Evolutionary conservation across 2,888 invertebrate genomes (phyloP), one percentile per base, ranked within the genome.

Genomic region (Clunio marinus): DNA sequence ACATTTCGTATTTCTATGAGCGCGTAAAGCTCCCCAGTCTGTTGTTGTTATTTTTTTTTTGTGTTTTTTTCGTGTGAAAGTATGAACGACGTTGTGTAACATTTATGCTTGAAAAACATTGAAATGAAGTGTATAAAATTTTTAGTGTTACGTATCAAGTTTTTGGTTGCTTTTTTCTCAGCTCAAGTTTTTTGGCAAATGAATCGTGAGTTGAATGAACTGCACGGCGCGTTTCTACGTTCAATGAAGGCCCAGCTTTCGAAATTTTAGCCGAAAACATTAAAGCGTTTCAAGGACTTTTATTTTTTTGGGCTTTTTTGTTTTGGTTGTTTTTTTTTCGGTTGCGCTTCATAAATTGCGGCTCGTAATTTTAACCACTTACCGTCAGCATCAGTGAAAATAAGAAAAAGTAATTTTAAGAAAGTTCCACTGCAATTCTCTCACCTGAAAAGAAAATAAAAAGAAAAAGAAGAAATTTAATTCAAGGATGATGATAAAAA

Each of bases 31-130:
- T 22, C n/a, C n/a, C n/a, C 22, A 51, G 41, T n/a, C 10, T 41
- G 41, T n/a, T 32, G 32, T 41, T 41, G 10, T 41, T 41, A 13
- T 41, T 41, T 13, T 13, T 41, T 22, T 51, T n/a, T 51, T 22
- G 22, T 17, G 17, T 51, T 17, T n/a, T 17, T 15, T 22, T 22
- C 24, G 51, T 51, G 51, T 57, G 57, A 57, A 57, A 57, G 57
- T 27, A 51, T 51, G 51, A 57, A 10, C 57, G 57, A 27, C 35
- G 41, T 66, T 66, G 66, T 66, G 66, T 66, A 66, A 66, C 27
- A 27, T 63, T 66, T 66, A 55, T 51, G 65, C 65, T 51, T 27
- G 55, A 32, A 63, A 55, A 51, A 55, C 66, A 65, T 66, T 66
- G 55, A 63, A 63, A 63, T 63, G 45, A 51, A 46, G 66, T 66